Conservation (phyloP, 2,888 invertebrate species). For the Melinaea marsaeus region DNA sequence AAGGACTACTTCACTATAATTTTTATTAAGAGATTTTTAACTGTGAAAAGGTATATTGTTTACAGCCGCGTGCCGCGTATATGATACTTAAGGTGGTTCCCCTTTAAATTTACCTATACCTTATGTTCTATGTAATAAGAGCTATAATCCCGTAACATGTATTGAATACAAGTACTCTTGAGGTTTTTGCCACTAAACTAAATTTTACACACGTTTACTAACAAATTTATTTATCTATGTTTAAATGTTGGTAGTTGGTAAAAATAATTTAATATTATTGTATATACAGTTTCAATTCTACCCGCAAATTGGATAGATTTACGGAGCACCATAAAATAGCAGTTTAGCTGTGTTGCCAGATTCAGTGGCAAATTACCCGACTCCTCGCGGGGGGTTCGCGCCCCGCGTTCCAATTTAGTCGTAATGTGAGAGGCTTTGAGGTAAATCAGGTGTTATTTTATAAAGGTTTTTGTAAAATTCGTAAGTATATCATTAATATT, state of each 20-base stretch:
- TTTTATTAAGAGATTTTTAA: neutral
- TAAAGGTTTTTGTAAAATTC: constrained; percentile 16
- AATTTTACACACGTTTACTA: neutral
- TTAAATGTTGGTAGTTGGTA: neutral
- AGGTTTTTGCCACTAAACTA: constrained; percentile 6
- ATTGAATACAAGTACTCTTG: neutral
- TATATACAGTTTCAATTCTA: neutral
- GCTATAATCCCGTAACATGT: neutral
- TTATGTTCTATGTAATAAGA: neutral
- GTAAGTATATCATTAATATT: constrained; percentile 21
- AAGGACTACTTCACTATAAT: too few species aligned
- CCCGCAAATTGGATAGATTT: constrained; percentile 17
- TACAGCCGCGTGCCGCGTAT: constrained; percentile 4
- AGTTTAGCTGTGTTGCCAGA: constrained; percentile 34
- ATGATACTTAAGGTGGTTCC: neutral
- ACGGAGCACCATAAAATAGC: constrained; percentile 29
- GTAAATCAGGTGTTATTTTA: constrained; percentile 48
- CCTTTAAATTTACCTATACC: neutral
- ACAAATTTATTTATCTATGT: neutral
- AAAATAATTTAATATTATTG: neutral
- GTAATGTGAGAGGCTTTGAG: constrained; percentile 52
- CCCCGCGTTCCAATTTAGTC: constrained; percentile 51
- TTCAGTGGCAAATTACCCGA: constrained; percentile 36
- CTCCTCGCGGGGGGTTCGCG: constrained; percentile 42
- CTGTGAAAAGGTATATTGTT: neutral